Conservation (phyloP, 2,797 vertebrate genomes). For the Pseudochromis fuscus region DNA sequence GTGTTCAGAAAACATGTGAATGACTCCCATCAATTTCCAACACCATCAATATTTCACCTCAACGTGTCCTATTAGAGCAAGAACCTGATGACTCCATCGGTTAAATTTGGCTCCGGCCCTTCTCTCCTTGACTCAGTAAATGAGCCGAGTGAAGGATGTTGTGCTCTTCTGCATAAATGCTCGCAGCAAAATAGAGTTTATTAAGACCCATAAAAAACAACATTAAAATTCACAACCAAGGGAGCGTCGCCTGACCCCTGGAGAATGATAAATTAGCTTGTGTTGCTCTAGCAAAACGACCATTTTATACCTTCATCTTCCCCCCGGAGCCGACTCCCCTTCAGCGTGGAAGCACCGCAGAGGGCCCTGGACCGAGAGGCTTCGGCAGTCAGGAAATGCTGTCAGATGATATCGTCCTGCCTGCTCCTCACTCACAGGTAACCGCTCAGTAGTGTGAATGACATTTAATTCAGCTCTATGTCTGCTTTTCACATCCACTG, state of each 20-base stretch:
- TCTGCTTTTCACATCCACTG: conserved; percentile 34
- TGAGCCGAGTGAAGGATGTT: conserved; percentile 85
- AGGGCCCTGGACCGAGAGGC: conserved; percentile 14
- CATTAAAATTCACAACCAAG: conserved; percentile 88
- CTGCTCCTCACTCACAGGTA: conserved; percentile 37
- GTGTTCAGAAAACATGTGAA: conserved; percentile 4
- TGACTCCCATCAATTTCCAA: conserved; percentile 25
- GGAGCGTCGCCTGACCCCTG: conserved; percentile 81
- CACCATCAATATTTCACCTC: conserved; percentile 58
- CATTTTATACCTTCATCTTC: conserved; percentile 76
- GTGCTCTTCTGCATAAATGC: conserved; percentile 86
- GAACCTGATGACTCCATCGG: conserved; percentile 74
- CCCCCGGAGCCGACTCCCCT: conserved; percentile 38
- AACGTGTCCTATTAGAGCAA: conserved; percentile 55
- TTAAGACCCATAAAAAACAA: conserved; percentile 88
- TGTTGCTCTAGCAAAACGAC: conserved; percentile 85
- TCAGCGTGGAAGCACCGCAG: conserved; percentile 25
- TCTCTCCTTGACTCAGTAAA: conserved; percentile 84
- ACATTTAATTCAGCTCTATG: conserved; percentile 57
- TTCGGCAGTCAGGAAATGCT: conserved; percentile 18
- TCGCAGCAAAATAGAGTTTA: conserved; percentile 87
- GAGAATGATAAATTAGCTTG: conserved; percentile 88
- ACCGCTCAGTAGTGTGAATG: conserved; percentile 42
- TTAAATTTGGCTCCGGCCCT: conserved; percentile 73
- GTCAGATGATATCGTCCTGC: conserved; percentile 35